Conservation (phyloP, 64 coral and sea anemone species). For the Actinia equina region DNA sequence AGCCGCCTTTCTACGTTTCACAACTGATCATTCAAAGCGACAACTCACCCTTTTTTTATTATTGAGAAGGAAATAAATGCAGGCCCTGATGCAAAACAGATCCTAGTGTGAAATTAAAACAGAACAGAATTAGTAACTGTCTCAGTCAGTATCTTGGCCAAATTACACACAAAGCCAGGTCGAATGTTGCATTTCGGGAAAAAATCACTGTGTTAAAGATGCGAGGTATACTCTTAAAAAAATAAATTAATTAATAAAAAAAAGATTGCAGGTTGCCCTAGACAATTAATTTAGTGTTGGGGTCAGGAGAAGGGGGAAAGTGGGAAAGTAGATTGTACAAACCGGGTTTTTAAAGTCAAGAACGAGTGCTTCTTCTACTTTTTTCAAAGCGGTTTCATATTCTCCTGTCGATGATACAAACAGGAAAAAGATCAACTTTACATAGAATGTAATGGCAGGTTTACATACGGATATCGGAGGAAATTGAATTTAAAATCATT, state of each 20-base stretch:
- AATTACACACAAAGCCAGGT: too few species aligned
- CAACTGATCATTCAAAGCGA: too few species aligned
- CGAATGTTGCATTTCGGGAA: too few species aligned
- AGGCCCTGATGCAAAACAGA: conserved; percentile 20
- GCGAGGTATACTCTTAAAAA: too few species aligned
- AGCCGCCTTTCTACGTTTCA: too few species aligned
- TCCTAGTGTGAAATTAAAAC: background rate
- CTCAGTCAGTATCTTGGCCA: background rate
- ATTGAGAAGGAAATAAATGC: background rate
- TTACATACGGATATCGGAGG: background rate
- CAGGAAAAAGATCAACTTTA: background rate
- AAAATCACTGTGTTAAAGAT: too few species aligned
- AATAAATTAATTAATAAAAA: too few species aligned
- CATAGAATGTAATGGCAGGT: too few species aligned
- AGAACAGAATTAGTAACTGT: background rate
- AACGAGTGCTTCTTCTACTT: conserved; percentile 15
- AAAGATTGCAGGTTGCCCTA: too few species aligned
- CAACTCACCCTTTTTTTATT: background rate
- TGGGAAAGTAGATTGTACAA: too few species aligned
- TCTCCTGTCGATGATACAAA: conserved; percentile 7
- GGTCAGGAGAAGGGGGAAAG: too few species aligned
- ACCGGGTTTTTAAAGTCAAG: conserved; percentile 29
- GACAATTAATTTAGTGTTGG: too few species aligned
- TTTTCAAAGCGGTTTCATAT: conserved; percentile 15
- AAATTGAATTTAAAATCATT: background rate